Conservation (phyloP, 2,888 invertebrate genomes). For the Alentia gelatinosa region DNA sequence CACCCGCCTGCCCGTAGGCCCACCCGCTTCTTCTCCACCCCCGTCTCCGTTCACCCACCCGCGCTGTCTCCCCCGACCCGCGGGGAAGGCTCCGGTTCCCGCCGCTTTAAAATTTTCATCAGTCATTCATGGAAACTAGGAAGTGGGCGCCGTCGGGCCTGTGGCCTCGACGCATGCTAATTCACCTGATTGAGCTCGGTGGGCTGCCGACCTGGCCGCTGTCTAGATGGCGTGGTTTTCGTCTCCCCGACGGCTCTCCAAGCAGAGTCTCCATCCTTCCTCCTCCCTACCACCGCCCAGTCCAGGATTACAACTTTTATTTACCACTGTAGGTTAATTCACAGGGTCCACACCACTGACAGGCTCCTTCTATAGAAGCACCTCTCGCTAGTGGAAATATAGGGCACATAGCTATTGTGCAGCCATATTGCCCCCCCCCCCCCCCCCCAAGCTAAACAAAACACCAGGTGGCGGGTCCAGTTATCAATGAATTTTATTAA, state of each 20-base stretch:
- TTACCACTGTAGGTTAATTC: no score
- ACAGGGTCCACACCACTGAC: no score
- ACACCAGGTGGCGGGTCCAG: no score
- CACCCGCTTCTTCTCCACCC: neutral
- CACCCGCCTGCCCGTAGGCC: neutral
- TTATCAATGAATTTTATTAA: no score
- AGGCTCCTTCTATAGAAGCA: no score
- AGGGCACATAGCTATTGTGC: no score
- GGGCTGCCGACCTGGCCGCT: neutral
- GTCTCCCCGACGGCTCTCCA: neutral
- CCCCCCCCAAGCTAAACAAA: no score
- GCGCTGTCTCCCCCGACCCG: neutral
- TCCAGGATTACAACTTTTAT: no score
- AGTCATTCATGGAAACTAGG: slow-evolving; percentile 39
- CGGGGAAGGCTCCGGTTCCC: neutral
- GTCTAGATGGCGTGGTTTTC: neutral
- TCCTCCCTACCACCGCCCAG: no score
- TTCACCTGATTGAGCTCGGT: neutral
- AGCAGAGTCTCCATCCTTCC: neutral
- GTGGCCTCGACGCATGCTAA: slow-evolving; percentile 17
- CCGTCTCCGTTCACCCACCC: neutral
- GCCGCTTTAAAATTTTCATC: slow-evolving; percentile 36
- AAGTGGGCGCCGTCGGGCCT: neutral
- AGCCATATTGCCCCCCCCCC: no score
- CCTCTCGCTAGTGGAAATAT: no score